These are phyloP conservation scores for Scytalopus superciliaris DNA, from an alignment of 2,113 vertebrate genomes.

Conservation along the genomic window DNA sequence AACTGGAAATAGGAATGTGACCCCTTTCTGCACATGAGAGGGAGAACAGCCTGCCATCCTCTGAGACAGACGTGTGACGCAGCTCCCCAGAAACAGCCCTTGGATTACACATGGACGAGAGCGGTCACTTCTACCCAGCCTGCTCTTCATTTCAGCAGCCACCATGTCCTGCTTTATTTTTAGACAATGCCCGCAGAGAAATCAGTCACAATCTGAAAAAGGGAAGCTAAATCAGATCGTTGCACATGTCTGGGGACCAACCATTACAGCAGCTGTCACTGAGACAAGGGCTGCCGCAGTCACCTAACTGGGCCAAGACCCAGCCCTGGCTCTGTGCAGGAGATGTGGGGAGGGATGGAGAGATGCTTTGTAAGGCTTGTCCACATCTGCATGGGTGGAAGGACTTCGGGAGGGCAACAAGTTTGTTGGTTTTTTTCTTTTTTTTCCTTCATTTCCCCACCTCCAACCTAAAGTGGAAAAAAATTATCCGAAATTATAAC, in stretches of 20 bases:
- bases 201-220: not conserved
- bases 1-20: not conserved
- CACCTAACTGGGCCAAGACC: not conserved
- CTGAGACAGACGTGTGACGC: accelerated
- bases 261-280: not conserved
- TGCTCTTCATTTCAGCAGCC: not conserved
- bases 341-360: not conserved
- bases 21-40: not conserved
- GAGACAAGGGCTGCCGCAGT: not conserved
- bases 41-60: not conserved
- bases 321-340: accelerated
- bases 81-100: not conserved
- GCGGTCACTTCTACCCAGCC: not conserved
- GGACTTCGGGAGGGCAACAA: not conserved
- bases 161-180: not conserved
- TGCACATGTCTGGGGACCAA: not conserved
- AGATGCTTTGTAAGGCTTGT: not conserved
- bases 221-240: not conserved
- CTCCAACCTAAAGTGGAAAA: not conserved
- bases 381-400: not conserved
- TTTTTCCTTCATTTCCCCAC: not conserved
- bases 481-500: not conserved
- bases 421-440: too few species aligned
- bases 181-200: not conserved
- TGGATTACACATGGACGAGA: accelerated